A percentile compares a stretch with the other conserved stretches of the same genome.
Evolutionary conservation across 2,113 vertebrate genomes (phyloP).

Genomic region (Psephotus haematonotus): DNA sequence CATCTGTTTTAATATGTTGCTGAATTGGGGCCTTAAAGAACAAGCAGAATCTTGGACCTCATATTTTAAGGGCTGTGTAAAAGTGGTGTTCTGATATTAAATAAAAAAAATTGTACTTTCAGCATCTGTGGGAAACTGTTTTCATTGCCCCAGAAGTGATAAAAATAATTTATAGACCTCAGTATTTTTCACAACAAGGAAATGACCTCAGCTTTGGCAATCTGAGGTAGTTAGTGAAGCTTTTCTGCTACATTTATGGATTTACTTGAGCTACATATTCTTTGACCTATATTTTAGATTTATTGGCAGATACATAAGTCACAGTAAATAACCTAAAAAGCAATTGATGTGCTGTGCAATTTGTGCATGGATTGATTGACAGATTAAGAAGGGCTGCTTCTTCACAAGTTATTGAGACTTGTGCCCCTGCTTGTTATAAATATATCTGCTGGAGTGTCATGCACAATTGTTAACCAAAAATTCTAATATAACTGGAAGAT

Average conservation of each 20-base stretch:
- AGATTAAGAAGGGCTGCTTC: conserved; percentile 48
- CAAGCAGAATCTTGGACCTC: conserved; percentile 38
- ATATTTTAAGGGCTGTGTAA: conserved; percentile 55
- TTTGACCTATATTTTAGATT: conserved; percentile 79
- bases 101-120: conserved; percentile 63
- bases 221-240: conserved; percentile 72
- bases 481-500: neutral
- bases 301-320: conserved; percentile 81
- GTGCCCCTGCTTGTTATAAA: conserved; percentile 61
- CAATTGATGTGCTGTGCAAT: conserved; percentile 69
- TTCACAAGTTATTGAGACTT: conserved; percentile 55
- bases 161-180: conserved; percentile 79
- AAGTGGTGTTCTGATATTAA: conserved; percentile 66
- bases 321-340: conserved; percentile 78
- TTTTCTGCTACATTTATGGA: conserved; percentile 77
- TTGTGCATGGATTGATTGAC: conserved; percentile 69
- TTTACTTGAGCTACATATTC: conserved; percentile 77
- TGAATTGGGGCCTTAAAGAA: conserved; percentile 36
- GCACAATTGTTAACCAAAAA: conserved; percentile 60
- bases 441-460: conserved; percentile 38
- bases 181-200: conserved; percentile 75
- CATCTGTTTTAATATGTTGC: conserved; percentile 50
- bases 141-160: conserved; percentile 75
- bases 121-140: conserved; percentile 77
- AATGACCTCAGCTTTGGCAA: conserved; percentile 79